A percentile compares a stretch with the other conserved stretches of the same genome.
These are phyloP conservation scores for Scolopax bukidnonensis DNA, from an alignment of 2,797 vertebrate species.

Conservation along the genomic window DNA sequence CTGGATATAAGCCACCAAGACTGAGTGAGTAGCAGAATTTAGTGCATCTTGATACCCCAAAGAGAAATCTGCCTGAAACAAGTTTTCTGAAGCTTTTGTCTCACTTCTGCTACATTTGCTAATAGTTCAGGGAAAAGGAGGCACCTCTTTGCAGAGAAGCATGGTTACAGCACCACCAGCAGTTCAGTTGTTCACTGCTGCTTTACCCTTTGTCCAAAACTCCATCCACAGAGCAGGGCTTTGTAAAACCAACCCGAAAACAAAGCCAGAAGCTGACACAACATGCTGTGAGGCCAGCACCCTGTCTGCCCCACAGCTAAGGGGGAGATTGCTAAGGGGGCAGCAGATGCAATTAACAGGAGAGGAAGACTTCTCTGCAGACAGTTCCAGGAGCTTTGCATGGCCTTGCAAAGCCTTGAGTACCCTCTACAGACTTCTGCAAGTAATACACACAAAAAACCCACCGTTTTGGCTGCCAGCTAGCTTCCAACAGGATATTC, in stretches of 20 bases:
- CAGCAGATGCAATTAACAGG: constrained; percentile 21
- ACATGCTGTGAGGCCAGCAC: background rate
- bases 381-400: background rate
- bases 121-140: background rate
- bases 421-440: constrained; percentile 68
- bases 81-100: background rate
- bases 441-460: background rate
- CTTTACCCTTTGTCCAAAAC: constrained; percentile 2
- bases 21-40: background rate
- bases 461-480: background rate
- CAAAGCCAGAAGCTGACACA: background rate
- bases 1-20: background rate
- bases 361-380: background rate
- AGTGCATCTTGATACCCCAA: background rate
- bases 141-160: background rate
- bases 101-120: background rate
- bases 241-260: background rate
- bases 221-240: background rate
- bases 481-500: background rate
- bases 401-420: constrained; percentile 37
- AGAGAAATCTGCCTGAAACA: background rate
- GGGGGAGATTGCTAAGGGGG: background rate
- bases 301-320: background rate
- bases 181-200: background rate
- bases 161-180: background rate